phyloP scores from a whole-genome alignment of 2,113 vertebrate genomes.

The Clarias batrachus region DNA sequence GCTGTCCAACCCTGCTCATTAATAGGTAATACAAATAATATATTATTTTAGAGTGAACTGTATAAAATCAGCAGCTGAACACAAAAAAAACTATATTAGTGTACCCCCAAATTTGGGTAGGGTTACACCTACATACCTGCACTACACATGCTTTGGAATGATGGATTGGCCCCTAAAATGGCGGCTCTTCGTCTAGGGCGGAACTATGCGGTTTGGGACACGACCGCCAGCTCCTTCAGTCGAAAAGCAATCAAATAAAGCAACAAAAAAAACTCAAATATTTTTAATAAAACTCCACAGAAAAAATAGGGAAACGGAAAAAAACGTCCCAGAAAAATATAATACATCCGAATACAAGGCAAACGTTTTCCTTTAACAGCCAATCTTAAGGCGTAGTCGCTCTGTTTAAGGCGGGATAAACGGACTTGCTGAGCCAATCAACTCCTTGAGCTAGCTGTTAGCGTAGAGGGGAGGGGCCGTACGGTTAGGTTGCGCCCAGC shows the following conservation, averaged over 20 bases:
- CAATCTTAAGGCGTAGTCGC: background rate
- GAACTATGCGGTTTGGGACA: background rate
- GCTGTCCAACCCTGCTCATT: too few species aligned
- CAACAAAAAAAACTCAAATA: background rate
- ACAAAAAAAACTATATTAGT: too few species aligned
- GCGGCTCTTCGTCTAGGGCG: background rate
- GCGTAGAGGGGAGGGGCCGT: conserved; percentile 14
- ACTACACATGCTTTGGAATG: background rate
- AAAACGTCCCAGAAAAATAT: background rate
- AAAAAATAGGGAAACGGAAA: background rate
- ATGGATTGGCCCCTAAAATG: background rate
- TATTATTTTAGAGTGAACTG: too few species aligned
- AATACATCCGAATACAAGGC: too few species aligned
- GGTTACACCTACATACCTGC: background rate
- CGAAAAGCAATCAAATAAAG: background rate
- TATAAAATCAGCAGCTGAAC: too few species aligned
- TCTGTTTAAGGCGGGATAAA: background rate
- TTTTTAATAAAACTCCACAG: background rate
- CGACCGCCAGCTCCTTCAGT: background rate
- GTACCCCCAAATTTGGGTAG: too few species aligned
- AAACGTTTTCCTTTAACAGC: background rate
- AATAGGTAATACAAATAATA: too few species aligned
- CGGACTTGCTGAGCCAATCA: background rate
- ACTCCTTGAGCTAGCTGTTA: background rate
- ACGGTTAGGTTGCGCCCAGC: conserved; percentile 57